phyloP scores from a whole-genome alignment of 2,888 invertebrate species.

The Drosophila dives region DNA sequence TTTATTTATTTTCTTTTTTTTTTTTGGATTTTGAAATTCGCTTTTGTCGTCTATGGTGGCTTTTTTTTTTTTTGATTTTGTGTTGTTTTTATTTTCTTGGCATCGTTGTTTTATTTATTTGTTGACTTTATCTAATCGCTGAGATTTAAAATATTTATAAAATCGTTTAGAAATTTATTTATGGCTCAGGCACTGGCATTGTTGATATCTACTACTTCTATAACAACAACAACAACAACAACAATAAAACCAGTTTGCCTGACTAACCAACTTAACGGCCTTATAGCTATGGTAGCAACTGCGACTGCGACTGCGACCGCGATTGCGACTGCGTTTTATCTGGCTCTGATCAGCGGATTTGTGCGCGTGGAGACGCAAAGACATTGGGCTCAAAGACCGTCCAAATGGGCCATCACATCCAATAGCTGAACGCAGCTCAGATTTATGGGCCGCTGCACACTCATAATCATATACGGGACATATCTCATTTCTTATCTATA shows the following conservation, averaged over 20 bases:
- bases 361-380: conserved; percentile 47
- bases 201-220: conserved; percentile 62
- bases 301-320: conserved; percentile 13
- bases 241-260: conserved; percentile 56
- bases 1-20: conserved; percentile 14
- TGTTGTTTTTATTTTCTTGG: conserved; percentile 26
- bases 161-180: conserved; percentile 81
- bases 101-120: conserved; percentile 80
- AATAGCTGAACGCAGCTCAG: conserved; percentile 42
- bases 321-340: conserved; percentile 65
- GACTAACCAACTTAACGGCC: conserved; percentile 42
- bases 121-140: conserved; percentile 81
- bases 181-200: conserved; percentile 77
- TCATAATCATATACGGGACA: conserved; percentile 45
- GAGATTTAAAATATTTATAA: conserved; percentile 81
- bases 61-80: conserved; percentile 17
- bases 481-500: conserved; percentile 67
- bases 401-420: conserved; percentile 15
- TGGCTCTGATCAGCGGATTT: conserved; percentile 70
- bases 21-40: conserved; percentile 8
- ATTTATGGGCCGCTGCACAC: conserved; percentile 63
- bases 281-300: conserved; percentile 25
- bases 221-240: not conserved
- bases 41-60: conserved; percentile 32
- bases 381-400: conserved; percentile 13